phyloP scores from a whole-genome alignment of 2,113 vertebrate genomes.

The Lasiurus cinereus region DNA sequence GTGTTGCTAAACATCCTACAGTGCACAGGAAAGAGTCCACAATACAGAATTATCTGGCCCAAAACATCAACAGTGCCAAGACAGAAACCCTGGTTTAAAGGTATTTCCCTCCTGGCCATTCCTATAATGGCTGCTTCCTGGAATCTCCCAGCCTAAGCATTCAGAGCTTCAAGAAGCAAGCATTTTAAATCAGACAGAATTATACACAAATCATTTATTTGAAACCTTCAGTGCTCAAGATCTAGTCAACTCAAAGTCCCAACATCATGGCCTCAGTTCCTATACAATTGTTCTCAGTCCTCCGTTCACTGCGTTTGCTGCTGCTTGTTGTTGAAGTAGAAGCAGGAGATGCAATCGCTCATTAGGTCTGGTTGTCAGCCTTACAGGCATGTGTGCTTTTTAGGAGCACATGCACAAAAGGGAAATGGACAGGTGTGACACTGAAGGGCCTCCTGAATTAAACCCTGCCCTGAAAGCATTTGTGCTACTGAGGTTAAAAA shows the following conservation, averaged over 20 bases:
- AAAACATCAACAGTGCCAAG: neutral
- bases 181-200: neutral
- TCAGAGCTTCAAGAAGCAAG: constrained; percentile 15
- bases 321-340: constrained; percentile 92
- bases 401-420: constrained; percentile 93
- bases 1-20: neutral
- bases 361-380: constrained; percentile 88
- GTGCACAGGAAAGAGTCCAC: neutral
- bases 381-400: constrained; percentile 92
- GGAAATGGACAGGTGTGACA: constrained; percentile 90
- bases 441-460: constrained; percentile 48
- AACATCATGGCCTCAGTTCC: constrained; percentile 88
- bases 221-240: constrained; percentile 32
- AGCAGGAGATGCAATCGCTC: constrained; percentile 91
- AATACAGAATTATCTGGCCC: neutral
- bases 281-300: constrained; percentile 67
- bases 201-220: neutral
- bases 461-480: constrained; percentile 23
- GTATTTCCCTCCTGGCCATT: neutral
- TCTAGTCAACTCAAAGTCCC: constrained; percentile 51
- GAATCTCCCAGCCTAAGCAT: constrained; percentile 15
- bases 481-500: constrained; percentile 58
- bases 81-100: neutral
- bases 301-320: constrained; percentile 85
- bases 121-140: neutral